Conservation (phyloP, 2,113 vertebrate species). For the Cyprinodon tularosa region DNA sequence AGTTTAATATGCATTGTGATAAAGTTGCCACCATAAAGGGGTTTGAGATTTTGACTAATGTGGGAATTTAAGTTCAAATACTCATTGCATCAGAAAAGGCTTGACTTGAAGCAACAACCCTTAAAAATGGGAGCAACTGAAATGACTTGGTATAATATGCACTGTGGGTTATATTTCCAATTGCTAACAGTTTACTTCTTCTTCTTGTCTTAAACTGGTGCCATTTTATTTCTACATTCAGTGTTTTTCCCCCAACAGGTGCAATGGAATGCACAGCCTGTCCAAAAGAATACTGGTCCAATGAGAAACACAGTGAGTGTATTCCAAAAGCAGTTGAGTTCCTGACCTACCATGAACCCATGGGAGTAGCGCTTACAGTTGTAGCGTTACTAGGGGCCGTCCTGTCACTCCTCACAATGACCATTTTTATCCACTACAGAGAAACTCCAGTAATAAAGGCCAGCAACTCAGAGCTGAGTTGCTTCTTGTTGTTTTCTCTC, state of each 20-base stretch:
- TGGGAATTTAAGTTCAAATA: no score
- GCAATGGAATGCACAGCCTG: slow-evolving; percentile 76
- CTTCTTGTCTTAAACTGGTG: no score
- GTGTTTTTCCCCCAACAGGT: slow-evolving; percentile 56
- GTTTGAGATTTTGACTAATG: no score
- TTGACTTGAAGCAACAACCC: no score
- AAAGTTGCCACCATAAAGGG: no score
- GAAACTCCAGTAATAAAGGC: slow-evolving; percentile 73
- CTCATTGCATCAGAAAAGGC: no score
- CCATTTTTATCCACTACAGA: slow-evolving; percentile 60
- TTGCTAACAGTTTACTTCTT: no score
- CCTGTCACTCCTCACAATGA: slow-evolving; percentile 51
- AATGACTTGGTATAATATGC: no score
- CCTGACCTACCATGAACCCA: slow-evolving; percentile 70
- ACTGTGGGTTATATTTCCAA: no score
- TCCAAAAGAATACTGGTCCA: slow-evolving; percentile 75
- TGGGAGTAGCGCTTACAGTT: slow-evolving; percentile 71
- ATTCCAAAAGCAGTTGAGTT: slow-evolving; percentile 74
- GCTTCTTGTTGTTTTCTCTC: slow-evolving; percentile 73
- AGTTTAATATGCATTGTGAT: neutral
- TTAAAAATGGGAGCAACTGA: no score
- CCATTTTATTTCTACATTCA: neutral
- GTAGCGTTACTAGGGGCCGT: slow-evolving; percentile 67
- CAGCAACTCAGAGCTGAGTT: slow-evolving; percentile 74
- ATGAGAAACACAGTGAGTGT: slow-evolving; percentile 67